Evolutionary conservation across 2,113 vertebrate genomes (phyloP).

Genomic region (Sphaerodactylus townsendi): DNA sequence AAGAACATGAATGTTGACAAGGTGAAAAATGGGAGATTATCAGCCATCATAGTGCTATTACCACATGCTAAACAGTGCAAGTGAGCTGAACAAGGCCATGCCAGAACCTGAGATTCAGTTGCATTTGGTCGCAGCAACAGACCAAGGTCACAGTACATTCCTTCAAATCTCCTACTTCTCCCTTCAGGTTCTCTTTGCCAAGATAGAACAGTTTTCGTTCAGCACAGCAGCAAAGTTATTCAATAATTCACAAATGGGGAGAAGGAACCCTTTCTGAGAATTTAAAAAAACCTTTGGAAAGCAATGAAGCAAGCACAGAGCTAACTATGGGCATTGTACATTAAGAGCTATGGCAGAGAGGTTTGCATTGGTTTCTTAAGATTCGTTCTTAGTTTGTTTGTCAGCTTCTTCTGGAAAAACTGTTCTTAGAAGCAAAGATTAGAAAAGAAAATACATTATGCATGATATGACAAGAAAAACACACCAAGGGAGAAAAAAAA

Average conservation of each 20-base stretch:
- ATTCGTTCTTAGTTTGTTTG: not conserved
- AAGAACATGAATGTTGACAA: not conserved
- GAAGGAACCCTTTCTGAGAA: too few relatives aligned
- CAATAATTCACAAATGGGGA: too few relatives aligned
- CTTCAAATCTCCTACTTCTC: not conserved
- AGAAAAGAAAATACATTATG: not conserved
- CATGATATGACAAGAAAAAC: not conserved
- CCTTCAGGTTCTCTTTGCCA: not conserved
- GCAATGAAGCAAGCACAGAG: not conserved
- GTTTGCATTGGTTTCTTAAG: not conserved
- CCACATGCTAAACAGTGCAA: rapidly evolving
- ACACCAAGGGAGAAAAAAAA: not conserved
- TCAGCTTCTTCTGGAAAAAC: not conserved
- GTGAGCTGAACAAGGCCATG: not conserved
- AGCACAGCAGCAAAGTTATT: not conserved
- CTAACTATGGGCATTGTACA: too few relatives aligned
- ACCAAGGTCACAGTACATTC: not conserved
- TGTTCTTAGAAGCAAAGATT: not conserved
- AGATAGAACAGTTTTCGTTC: not conserved
- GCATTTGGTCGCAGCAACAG: not conserved
- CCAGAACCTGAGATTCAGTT: not conserved
- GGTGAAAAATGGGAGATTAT: rapidly evolving
- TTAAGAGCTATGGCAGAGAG: not conserved
- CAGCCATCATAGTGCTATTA: not conserved
- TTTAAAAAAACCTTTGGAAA: not conserved